phyloP scores from a whole-genome alignment of 2,113 vertebrate species.

The Lepidothrix coronata region DNA sequence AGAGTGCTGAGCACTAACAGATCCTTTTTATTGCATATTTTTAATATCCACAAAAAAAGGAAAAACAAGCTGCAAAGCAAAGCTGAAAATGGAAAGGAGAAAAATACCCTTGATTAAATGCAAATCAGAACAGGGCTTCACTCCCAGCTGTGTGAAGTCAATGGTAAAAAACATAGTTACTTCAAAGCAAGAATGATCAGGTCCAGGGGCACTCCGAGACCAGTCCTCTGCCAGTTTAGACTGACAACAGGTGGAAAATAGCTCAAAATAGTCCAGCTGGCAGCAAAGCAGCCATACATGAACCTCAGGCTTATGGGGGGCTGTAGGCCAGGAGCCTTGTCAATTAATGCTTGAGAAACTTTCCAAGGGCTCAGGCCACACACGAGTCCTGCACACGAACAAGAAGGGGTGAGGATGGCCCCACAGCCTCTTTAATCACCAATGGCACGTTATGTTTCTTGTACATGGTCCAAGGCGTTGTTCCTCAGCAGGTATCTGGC shows the following conservation, averaged over 20 bases:
- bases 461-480: background rate
- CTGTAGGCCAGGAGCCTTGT: background rate
- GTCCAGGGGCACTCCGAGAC: background rate
- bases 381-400: fast-evolving
- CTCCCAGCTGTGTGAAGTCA: slow-evolving; percentile 40
- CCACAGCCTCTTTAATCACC: background rate
- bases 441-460: background rate
- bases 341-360: background rate
- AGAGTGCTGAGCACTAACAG: background rate
- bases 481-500: background rate
- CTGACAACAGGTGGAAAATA: background rate
- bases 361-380: background rate
- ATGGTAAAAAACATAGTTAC: background rate
- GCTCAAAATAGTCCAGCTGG: background rate
- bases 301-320: fast-evolving
- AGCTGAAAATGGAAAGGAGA: slow-evolving; percentile 28
- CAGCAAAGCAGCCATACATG: fast-evolving
- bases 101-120: slow-evolving; percentile 52
- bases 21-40: background rate
- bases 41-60: background rate
- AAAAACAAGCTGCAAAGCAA: slow-evolving; percentile 3
- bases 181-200: background rate
- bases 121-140: slow-evolving; percentile 16
- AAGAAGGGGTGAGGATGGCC: background rate
- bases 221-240: background rate